Evolutionary conservation across 2,888 invertebrate genomes (phyloP).

Genomic region (Pegoplata infirma): DNA sequence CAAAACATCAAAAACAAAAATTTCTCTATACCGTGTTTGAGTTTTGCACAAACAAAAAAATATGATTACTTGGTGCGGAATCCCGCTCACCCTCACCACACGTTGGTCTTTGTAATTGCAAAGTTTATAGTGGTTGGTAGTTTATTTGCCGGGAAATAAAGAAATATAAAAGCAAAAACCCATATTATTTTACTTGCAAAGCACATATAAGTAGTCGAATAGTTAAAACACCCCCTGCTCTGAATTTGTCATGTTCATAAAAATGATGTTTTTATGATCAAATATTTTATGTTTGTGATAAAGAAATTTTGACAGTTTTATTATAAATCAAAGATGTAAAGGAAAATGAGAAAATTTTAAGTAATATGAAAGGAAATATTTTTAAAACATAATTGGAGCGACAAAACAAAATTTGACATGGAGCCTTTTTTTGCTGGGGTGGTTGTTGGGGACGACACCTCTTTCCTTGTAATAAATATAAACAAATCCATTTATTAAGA

Average conservation of each 20-base stretch:
- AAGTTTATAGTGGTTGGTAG: not conserved
- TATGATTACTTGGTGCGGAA: not conserved
- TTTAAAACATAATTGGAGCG: too few relatives aligned
- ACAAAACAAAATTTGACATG: too few relatives aligned
- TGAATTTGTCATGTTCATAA: not conserved
- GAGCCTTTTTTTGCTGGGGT: too few relatives aligned
- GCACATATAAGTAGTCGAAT: too few relatives aligned
- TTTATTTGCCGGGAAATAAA: not conserved
- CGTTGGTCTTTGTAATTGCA: not conserved
- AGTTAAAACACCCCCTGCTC: not conserved
- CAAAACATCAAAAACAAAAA: constrained; percentile 42
- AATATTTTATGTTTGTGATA: not conserved
- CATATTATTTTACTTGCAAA: not conserved
- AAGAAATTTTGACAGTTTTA: not conserved
- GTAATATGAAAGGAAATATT: too few relatives aligned
- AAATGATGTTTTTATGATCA: not conserved
- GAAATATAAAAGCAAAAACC: not conserved
- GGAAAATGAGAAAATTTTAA: too few relatives aligned
- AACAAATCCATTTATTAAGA: too few relatives aligned
- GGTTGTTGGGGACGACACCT: too few relatives aligned
- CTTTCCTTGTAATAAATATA: too few relatives aligned
- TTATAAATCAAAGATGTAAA: not conserved
- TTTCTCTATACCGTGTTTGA: not conserved
- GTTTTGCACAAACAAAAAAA: not conserved
- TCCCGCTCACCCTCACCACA: not conserved